Conservation (phyloP, 2,888 invertebrate genomes). For the Anodontia alba region DNA sequence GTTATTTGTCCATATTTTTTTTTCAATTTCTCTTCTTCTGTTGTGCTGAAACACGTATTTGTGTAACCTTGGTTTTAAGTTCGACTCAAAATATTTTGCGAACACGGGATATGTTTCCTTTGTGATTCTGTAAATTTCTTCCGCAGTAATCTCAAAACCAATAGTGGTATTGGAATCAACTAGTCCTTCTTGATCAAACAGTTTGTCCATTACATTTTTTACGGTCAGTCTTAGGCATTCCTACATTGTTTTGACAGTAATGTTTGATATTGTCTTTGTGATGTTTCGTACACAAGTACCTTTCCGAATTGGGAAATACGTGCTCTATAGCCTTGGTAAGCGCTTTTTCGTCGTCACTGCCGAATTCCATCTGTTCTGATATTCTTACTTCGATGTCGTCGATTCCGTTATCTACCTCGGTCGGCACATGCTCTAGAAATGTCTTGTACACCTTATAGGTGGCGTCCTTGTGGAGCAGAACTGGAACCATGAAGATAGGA, state of each 20-base stretch:
- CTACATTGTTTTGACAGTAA: not conserved
- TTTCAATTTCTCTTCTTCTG: not conserved
- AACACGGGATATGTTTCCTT: not conserved
- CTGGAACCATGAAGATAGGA: slow-evolving; percentile 38
- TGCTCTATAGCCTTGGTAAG: slow-evolving; percentile 31
- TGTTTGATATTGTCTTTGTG: slow-evolving; percentile 12
- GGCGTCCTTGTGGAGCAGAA: slow-evolving; percentile 27
- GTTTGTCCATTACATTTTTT: not conserved
- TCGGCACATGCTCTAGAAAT: slow-evolving; percentile 27
- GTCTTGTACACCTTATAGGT: slow-evolving; percentile 29
- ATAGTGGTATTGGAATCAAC: not conserved
- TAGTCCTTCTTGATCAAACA: not conserved
- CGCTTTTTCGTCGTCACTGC: slow-evolving; percentile 36
- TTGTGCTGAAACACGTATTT: not conserved
- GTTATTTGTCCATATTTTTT: not conserved
- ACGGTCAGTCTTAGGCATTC: not conserved
- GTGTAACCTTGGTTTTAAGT: not conserved
- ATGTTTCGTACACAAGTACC: slow-evolving; percentile 31
- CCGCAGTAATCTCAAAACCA: not conserved
- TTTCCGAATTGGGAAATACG: slow-evolving; percentile 5
- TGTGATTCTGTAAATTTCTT: not conserved
- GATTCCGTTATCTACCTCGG: not conserved
- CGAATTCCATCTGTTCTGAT: slow-evolving; percentile 29
- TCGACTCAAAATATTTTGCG: not conserved
- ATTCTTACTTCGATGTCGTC: not conserved